Evolutionary conservation across 2,888 invertebrate genomes (phyloP), one percentile per base, ranked within the genome.

Genomic region (Proisotoma minuta): DNA sequence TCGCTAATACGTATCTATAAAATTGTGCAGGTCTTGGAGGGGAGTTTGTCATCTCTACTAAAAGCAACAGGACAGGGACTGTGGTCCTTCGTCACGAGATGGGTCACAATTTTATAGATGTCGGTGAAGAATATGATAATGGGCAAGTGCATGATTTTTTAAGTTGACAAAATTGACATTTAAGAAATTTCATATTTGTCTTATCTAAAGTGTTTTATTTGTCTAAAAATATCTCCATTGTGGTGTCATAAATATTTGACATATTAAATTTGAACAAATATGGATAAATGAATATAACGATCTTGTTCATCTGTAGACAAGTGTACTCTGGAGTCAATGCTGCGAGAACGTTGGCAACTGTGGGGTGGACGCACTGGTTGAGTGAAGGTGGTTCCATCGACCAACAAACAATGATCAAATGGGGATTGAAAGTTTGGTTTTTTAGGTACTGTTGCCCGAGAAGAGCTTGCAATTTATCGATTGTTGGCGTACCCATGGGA

Each of bases 21-120:
- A n/a, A n/a, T 26, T 69, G 66, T 28, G 70, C 70, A 24, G 72
- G 72, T n/a, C 49, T 72, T 5, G 72, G 72, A 4, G 72, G 72
- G 18, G 72, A 72, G 29, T 72, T 72, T 54, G 72, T 72, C 4
- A 71, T 72, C 39, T 72, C 69, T 1, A 72, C 72, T 2, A 65
- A 43, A 40, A 66, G 66, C 47, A 57, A 66, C 10, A 47, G 69
- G n/a, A 72, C 72, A 10, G 72, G 72, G 0, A 69, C 66, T n/a
- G 65, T 65, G 22, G 66, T 69, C 3, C 53, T 69, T 1, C 34
- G 66, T 1, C 63, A 63, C 29, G 65, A 65, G 51, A 63, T 66
- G 62, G 66, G 63, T 2, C 66, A 67, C 39, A 63, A 69, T 39
- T 65, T 69, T 47, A 63, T 56, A 2, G 47, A 65, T 22, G 69